Evolutionary conservation across 2,888 invertebrate genomes (phyloP).

Genomic region (Hydriomena furcata): DNA sequence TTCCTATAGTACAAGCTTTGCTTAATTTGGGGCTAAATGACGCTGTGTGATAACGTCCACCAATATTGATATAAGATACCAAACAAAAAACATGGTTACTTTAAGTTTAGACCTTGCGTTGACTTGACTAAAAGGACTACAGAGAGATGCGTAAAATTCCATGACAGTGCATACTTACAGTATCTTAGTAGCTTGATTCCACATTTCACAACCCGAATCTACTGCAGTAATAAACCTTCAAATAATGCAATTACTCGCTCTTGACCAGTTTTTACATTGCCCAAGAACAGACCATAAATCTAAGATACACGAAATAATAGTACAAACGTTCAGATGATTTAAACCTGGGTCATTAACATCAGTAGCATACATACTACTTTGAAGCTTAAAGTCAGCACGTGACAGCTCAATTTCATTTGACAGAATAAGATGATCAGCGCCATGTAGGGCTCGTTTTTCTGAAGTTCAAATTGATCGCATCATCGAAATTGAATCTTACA

Average conservation of each 20-base stretch:
- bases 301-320: constrained; percentile 25
- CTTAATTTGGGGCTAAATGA: no score
- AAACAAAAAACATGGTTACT: no score
- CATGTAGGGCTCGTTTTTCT: neutral
- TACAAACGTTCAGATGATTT: constrained; percentile 16
- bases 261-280: constrained; percentile 41
- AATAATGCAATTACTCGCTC: constrained; percentile 27
- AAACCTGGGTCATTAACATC: neutral
- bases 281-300: constrained; percentile 64
- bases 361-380: neutral
- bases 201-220: constrained; percentile 11
- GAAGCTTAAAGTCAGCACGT: neutral
- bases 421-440: neutral
- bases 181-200: no score
- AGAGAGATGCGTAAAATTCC: no score
- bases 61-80: no score
- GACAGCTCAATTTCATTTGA: constrained; percentile 1
- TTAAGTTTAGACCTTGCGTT: no score
- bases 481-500: neutral
- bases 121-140: no score
- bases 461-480: neutral
- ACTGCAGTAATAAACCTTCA: constrained; percentile 22
- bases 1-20: no score
- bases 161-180: no score
- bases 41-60: no score